Conservation (phyloP, 2,888 invertebrate species). For the Drosophila anomelani region DNA sequence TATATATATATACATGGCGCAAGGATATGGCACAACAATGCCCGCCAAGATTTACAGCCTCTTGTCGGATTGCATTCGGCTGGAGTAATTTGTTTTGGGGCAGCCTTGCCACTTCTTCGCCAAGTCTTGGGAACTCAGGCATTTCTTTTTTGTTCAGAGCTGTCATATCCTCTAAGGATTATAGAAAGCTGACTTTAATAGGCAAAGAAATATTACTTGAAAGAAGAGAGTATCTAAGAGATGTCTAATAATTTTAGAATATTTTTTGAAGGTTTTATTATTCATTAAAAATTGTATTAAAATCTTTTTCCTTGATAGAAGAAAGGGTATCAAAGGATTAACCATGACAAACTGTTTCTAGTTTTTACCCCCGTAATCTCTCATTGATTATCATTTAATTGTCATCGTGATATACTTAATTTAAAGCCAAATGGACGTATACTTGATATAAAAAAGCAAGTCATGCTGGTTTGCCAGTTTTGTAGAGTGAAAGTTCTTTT, state of each 20-base stretch:
- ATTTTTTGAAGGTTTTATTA: neutral
- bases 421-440: neutral
- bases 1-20: neutral
- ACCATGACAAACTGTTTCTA: neutral
- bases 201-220: neutral
- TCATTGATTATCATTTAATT: neutral
- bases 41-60: slow-evolving; percentile 52
- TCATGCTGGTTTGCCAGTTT: slow-evolving; percentile 9
- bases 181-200: neutral
- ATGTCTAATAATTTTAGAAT: neutral
- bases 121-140: slow-evolving; percentile 21
- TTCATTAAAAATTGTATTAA: neutral
- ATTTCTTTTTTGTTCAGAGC: neutral
- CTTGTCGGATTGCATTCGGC: slow-evolving; percentile 34
- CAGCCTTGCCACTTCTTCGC: slow-evolving; percentile 25
- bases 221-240: neutral
- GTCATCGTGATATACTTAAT: neutral
- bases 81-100: slow-evolving; percentile 31
- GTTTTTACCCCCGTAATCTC: neutral
- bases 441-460: neutral
- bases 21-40: slow-evolving; percentile 33
- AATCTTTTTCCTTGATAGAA: too few relatives aligned
- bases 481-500: neutral
- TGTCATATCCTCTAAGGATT: neutral
- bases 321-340: neutral